phyloP scores from a whole-genome alignment of 2,888 invertebrate species.

The Amiota minor region DNA sequence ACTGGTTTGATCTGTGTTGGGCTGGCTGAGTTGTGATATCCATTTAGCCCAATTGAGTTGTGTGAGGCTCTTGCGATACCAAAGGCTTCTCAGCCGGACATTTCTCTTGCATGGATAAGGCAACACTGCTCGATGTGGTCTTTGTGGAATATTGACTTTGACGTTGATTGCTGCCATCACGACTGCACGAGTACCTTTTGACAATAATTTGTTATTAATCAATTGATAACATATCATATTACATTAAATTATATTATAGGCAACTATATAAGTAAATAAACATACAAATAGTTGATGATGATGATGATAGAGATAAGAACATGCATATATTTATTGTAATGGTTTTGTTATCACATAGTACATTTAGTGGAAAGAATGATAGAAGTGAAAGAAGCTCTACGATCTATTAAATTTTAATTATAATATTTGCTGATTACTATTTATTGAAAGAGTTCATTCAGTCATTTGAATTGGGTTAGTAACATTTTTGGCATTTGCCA shows the following conservation, averaged over 20 bases:
- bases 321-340: slow-evolving; percentile 14
- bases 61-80: slow-evolving; percentile 51
- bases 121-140: slow-evolving; percentile 70
- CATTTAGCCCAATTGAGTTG: slow-evolving; percentile 45
- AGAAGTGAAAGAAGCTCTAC: neutral
- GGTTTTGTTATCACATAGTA: slow-evolving; percentile 15
- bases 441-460: neutral
- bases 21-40: neutral
- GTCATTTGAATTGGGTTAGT: slow-evolving; percentile 14
- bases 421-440: neutral
- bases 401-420: neutral
- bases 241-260: too few relatives aligned
- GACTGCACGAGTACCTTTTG: slow-evolving; percentile 64
- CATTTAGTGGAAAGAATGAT: neutral
- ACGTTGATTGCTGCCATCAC: slow-evolving; percentile 67
- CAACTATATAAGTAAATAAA: too few relatives aligned
- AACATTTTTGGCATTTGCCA: slow-evolving; percentile 28
- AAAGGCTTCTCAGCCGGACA: slow-evolving; percentile 63
- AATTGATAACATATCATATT: neutral
- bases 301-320: slow-evolving; percentile 1
- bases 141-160: slow-evolving; percentile 73
- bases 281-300: too few relatives aligned
- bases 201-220: slow-evolving; percentile 21
- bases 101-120: slow-evolving; percentile 60
- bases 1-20: neutral